Percentiles rank a stretch among this genome's conserved stretches.
Conservation (phyloP, 2,888 invertebrate species). For the Teinopalpus imperialis region DNA sequence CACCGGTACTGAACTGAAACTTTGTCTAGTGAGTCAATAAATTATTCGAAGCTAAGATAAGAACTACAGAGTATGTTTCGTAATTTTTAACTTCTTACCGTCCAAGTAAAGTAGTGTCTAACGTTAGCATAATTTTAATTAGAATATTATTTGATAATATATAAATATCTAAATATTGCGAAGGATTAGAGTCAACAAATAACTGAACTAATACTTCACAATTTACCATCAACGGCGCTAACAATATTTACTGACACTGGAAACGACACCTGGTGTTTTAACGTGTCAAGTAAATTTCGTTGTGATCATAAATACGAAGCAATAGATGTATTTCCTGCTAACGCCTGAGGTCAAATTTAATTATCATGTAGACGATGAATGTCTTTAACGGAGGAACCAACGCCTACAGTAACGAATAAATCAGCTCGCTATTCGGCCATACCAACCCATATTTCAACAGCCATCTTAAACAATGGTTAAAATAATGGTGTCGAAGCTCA, state of each 20-base stretch:
- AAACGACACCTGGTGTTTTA: slow-evolving; percentile 60
- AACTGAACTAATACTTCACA: no score
- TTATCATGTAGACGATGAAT: slow-evolving; percentile 73
- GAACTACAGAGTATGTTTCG: no score
- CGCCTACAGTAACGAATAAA: slow-evolving; percentile 70
- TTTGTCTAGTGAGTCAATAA: no score
- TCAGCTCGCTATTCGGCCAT: slow-evolving; percentile 46
- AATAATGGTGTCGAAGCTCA: slow-evolving; percentile 71
- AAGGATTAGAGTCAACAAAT: no score
- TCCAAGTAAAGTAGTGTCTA: no score
- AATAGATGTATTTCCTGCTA: slow-evolving; percentile 56
- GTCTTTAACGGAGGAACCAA: slow-evolving; percentile 42
- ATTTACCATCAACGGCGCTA: slow-evolving; percentile 52
- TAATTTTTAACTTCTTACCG: no score
- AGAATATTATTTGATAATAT: no score
- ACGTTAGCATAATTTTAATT: no score
- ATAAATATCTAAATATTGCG: no score
- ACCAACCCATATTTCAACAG: slow-evolving; percentile 55
- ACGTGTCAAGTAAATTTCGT: slow-evolving; percentile 66
- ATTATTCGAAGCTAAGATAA: no score
- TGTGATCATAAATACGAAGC: slow-evolving; percentile 61
- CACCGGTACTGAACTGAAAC: no score
- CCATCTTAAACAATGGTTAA: slow-evolving; percentile 73
- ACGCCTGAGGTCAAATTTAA: slow-evolving; percentile 76
- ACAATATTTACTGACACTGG: slow-evolving; percentile 54